These are phyloP conservation scores for Matsumurasca onukii DNA, from an alignment of 1,140 invertebrate genomes.

Conservation along the genomic window DNA sequence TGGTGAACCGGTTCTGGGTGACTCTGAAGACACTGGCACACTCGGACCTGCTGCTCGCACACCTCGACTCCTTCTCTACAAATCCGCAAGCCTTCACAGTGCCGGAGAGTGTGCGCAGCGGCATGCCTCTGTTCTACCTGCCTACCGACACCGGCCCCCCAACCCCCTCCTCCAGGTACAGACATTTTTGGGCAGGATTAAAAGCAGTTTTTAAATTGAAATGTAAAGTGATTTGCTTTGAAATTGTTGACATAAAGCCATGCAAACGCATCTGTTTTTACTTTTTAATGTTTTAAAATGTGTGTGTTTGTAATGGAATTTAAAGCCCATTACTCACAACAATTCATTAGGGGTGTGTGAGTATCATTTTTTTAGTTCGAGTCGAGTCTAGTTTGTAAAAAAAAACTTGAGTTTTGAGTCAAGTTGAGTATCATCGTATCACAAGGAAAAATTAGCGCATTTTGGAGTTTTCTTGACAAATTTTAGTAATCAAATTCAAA, in stretches of 20 bases:
- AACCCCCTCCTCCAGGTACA: conserved; percentile 54
- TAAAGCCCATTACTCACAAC: too few relatives aligned
- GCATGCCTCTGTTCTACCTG: conserved; percentile 72
- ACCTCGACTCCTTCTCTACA: conserved; percentile 71
- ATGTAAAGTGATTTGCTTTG: background rate
- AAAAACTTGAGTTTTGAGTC: too few relatives aligned
- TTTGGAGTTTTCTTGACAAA: too few relatives aligned
- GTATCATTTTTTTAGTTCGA: too few relatives aligned
- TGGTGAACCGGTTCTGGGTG: conserved; percentile 71
- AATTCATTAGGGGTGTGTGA: too few relatives aligned
- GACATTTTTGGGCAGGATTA: background rate
- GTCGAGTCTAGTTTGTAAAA: too few relatives aligned
- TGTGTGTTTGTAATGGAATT: too few relatives aligned
- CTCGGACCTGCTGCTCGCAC: conserved; percentile 67
- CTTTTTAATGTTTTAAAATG: too few relatives aligned
- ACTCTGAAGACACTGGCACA: conserved; percentile 63
- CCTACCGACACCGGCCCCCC: conserved; percentile 54
- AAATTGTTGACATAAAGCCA: background rate
- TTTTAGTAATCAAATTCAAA: too few relatives aligned
- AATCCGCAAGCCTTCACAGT: conserved; percentile 65
- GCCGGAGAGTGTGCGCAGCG: conserved; percentile 71
- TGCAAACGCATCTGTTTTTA: too few relatives aligned
- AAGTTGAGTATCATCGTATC: too few relatives aligned
- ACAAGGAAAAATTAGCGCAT: too few relatives aligned
- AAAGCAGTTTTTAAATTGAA: background rate